These are phyloP conservation scores for Mystacornis crossleyi DNA, from an alignment of 2,113 vertebrate species.

Conservation along the genomic window DNA sequence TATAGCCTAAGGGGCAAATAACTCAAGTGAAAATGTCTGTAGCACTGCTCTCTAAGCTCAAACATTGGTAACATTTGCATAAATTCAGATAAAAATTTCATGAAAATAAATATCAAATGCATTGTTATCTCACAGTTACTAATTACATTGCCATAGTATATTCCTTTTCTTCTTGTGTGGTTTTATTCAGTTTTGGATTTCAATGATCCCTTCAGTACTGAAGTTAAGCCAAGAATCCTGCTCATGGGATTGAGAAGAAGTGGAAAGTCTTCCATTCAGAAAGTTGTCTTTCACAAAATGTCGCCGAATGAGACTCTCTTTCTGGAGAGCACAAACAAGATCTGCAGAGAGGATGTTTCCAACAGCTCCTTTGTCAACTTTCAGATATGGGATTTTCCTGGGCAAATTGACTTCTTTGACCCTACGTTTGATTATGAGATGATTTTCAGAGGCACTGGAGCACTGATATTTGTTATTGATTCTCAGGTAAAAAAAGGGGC, in stretches of 20 bases:
- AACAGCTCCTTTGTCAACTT: slow-evolving; percentile 95
- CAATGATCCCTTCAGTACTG: slow-evolving; percentile 86
- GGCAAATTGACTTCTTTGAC: slow-evolving; percentile 94
- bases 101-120: neutral
- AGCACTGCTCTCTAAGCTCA: neutral
- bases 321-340: slow-evolving; percentile 93
- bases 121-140: neutral
- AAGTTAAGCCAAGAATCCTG: slow-evolving; percentile 93
- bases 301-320: slow-evolving; percentile 92
- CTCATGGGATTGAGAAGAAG: slow-evolving; percentile 93
- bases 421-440: slow-evolving; percentile 94
- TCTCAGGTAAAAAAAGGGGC: slow-evolving; percentile 82
- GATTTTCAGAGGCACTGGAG: slow-evolving; percentile 93
- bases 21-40: neutral
- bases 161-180: slow-evolving; percentile 58
- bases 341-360: slow-evolving; percentile 91
- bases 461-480: slow-evolving; percentile 92
- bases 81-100: neutral
- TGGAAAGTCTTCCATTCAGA: slow-evolving; percentile 95
- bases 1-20: neutral
- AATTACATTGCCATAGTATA: neutral
- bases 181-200: slow-evolving; percentile 84
- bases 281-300: slow-evolving; percentile 97
- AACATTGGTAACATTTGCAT: neutral
- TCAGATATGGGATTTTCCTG: slow-evolving; percentile 96